Percentiles rank a stretch among this genome's conserved stretches.
Conservation (phyloP, 35 echinoderm and acorn worm genomes). For the Apostichopus parvimensis region DNA sequence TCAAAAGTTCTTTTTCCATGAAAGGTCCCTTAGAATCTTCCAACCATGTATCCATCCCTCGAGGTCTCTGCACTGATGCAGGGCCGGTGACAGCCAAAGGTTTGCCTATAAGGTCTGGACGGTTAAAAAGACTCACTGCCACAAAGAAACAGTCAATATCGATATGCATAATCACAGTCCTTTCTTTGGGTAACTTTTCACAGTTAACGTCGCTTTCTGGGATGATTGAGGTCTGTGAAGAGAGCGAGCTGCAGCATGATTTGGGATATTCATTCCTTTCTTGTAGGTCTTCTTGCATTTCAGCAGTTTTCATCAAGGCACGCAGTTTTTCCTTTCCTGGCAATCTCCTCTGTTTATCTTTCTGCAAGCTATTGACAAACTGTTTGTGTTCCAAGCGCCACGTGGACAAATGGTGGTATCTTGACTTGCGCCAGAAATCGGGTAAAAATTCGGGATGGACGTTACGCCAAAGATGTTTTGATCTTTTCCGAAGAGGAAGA, state of each 20-base stretch:
- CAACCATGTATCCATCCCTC: not conserved
- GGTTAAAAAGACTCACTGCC: conserved; percentile 74
- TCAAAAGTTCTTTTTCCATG: conserved; percentile 1
- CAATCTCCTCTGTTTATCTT: not conserved
- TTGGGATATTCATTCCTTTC: not conserved
- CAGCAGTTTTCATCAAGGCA: not conserved
- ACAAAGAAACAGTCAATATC: conserved; percentile 99
- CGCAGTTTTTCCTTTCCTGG: conserved; percentile 19
- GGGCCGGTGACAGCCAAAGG: conserved; percentile 79
- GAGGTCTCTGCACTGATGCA: not conserved
- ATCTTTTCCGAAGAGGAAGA: not conserved
- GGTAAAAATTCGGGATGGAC: conserved; percentile 74
- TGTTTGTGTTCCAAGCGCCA: conserved; percentile 92
- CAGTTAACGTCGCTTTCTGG: not conserved
- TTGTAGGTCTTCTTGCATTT: not conserved
- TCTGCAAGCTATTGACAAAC: conserved; percentile 65
- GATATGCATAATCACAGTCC: conserved; percentile 79
- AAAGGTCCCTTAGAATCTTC: not conserved
- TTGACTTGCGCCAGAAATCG: conserved; percentile 86
- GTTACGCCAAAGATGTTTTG: not conserved
- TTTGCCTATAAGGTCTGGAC: conserved; percentile 72
- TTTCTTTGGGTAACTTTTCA: not conserved
- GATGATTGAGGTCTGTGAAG: not conserved
- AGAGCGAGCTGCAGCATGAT: not conserved
- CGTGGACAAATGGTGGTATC: conserved; percentile 82